Evolutionary conservation across 2,113 vertebrate genomes (phyloP).

Genomic region (Colinus virginianus): DNA sequence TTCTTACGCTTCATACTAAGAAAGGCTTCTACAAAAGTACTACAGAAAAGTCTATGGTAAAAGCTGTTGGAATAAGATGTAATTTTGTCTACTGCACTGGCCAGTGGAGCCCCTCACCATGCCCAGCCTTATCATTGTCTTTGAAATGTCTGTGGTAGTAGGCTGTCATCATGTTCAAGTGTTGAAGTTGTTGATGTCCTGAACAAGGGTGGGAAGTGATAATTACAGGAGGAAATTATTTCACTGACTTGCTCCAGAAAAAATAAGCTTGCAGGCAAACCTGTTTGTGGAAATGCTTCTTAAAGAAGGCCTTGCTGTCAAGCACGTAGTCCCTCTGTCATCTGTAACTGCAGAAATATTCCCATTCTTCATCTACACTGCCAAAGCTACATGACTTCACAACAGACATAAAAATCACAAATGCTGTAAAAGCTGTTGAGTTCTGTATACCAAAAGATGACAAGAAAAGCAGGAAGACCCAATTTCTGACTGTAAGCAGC

Average conservation of each 20-base stretch:
- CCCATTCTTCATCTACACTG: neutral
- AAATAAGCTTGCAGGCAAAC: neutral
- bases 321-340: fast-evolving
- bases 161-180: neutral
- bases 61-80: neutral
- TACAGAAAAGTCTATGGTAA: neutral
- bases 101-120: neutral
- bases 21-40: neutral
- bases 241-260: neutral
- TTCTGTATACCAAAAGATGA: neutral
- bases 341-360: neutral
- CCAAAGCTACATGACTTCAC: neutral
- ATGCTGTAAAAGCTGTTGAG: neutral
- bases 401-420: neutral
- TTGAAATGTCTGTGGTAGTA: neutral
- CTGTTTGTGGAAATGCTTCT: neutral
- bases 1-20: neutral
- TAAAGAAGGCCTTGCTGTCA: neutral
- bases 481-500: neutral
- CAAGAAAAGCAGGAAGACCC: neutral
- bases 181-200: neutral
- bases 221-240: neutral
- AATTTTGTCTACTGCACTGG: neutral
- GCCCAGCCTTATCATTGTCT: neutral
- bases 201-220: neutral